These are phyloP conservation scores for Abramis brama DNA, from an alignment of 2,113 vertebrate species.

Conservation along the genomic window DNA sequence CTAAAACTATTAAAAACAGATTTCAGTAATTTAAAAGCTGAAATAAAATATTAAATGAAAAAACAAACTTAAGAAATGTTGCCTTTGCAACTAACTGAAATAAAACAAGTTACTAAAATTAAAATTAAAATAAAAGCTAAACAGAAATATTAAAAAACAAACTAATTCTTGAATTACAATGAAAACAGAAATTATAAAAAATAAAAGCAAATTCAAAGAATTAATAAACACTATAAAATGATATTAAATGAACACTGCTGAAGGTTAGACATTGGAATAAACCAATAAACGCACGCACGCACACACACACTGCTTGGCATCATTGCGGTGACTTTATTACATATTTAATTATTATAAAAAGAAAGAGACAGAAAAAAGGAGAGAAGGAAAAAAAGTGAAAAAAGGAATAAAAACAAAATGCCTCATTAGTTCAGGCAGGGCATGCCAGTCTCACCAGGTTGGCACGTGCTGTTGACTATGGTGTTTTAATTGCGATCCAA, in stretches of 20 bases:
- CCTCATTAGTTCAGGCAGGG: not conserved
- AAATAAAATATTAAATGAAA: not conserved
- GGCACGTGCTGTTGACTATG: conserved; percentile 6
- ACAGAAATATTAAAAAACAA: not conserved
- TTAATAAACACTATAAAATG: not conserved
- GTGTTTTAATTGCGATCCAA: not conserved
- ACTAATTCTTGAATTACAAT: not conserved
- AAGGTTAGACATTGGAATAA: no score
- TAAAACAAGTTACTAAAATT: not conserved
- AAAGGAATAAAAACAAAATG: not conserved
- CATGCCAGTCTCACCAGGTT: not conserved
- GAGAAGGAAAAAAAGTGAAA: not conserved
- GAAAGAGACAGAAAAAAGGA: not conserved
- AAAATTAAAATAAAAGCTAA: not conserved
- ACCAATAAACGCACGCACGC: no score
- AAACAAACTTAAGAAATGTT: not conserved
- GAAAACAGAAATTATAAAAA: not conserved
- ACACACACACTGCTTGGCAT: no score
- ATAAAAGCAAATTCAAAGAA: not conserved
- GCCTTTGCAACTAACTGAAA: not conserved
- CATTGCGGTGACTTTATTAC: no score
- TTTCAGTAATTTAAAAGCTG: not conserved
- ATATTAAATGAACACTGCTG: no score
- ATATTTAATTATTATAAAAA: not conserved
- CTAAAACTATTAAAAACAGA: no score